Conservation (phyloP, 2,797 vertebrate genomes). For the Chiloscyllium punctatum region DNA sequence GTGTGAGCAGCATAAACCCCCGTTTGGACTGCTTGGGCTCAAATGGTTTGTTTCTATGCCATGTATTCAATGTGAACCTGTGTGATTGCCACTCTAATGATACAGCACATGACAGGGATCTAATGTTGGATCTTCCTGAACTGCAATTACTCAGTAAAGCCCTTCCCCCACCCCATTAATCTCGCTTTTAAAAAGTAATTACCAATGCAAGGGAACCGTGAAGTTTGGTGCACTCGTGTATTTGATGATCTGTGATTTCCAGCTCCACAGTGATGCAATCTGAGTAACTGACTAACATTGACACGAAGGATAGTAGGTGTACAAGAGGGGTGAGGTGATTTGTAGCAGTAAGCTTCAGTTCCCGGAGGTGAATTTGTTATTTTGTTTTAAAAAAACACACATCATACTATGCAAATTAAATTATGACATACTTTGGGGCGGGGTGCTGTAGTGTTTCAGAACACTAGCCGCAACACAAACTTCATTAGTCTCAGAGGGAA, state of each 20-base stretch:
- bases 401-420: not conserved
- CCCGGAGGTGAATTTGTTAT: too few species aligned
- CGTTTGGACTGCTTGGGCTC: not conserved
- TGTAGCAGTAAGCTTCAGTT: not conserved
- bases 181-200: not conserved
- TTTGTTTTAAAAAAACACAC: not conserved
- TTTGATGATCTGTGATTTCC: not conserved
- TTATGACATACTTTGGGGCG: too few species aligned
- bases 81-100: not conserved
- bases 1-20: not conserved
- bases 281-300: too few species aligned
- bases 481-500: not conserved
- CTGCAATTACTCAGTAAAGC: not conserved
- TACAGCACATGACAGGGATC: not conserved
- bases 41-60: not conserved
- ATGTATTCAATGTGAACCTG: not conserved
- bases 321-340: not conserved
- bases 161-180: not conserved
- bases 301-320: not conserved
- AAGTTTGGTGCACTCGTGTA: not conserved
- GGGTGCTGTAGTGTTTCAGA: not conserved
- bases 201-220: not conserved
- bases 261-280: not conserved
- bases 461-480: not conserved
- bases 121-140: not conserved